Percentiles rank a stretch among this genome's conserved stretches.
These are phyloP conservation scores for Lethenteron reissneri DNA, from an alignment of 2,113 vertebrate genomes.

Conservation along the genomic window DNA sequence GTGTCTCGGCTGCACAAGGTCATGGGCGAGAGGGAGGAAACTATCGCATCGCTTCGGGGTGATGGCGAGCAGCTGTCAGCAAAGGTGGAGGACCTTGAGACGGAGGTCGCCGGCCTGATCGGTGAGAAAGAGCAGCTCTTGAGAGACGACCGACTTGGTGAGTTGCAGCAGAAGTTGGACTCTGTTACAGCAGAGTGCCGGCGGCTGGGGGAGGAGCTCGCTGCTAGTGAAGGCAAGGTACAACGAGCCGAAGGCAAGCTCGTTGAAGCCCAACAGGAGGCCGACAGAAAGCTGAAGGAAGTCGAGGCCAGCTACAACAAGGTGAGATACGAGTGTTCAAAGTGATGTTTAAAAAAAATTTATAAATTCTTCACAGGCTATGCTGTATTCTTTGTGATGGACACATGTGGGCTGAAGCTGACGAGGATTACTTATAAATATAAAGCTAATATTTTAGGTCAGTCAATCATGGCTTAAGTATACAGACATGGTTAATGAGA, in stretches of 20 bases:
- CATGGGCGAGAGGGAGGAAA: slow-evolving; percentile 20
- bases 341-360: too few species aligned
- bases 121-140: slow-evolving; percentile 18
- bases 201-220: slow-evolving; percentile 33
- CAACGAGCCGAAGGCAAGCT: slow-evolving; percentile 21
- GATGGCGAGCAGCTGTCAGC: slow-evolving; percentile 25
- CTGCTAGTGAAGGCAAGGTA: slow-evolving; percentile 23
- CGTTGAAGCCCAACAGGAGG: slow-evolving; percentile 16
- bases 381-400: too few species aligned
- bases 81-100: slow-evolving; percentile 19
- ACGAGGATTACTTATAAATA: too few species aligned
- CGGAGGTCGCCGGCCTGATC: slow-evolving; percentile 8
- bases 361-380: too few species aligned
- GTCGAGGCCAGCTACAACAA: slow-evolving; percentile 19
- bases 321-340: too few species aligned
- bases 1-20: slow-evolving; percentile 17
- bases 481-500: too few species aligned
- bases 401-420: too few species aligned
- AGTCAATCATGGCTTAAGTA: too few species aligned
- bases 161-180: slow-evolving; percentile 26
- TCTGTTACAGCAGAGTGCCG: slow-evolving; percentile 22
- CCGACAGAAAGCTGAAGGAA: slow-evolving; percentile 19
- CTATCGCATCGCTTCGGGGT: slow-evolving; percentile 14
- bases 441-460: too few species aligned
- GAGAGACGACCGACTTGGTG: slow-evolving; percentile 14